These are phyloP conservation scores for Stegodyphus dumicola DNA, from an alignment of 1,140 invertebrate genomes.

Conservation along the genomic window DNA sequence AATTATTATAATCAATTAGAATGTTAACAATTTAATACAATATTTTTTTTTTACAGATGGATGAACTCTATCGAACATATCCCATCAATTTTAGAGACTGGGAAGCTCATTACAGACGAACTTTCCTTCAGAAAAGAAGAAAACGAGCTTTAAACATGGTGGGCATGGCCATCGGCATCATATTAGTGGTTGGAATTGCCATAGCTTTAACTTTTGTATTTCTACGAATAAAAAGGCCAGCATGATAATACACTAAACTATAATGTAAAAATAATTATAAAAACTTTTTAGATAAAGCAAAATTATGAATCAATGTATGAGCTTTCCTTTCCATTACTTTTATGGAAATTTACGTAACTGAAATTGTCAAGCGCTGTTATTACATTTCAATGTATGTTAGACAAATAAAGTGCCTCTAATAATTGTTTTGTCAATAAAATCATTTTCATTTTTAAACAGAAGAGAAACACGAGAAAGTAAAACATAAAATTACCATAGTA, in stretches of 20 bases:
- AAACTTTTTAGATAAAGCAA: no score
- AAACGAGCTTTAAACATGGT: slow-evolving; percentile 52
- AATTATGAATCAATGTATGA: no score
- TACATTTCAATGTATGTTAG: no score
- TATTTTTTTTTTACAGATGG: slow-evolving; percentile 28
- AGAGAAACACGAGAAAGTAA: no score
- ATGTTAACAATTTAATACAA: no score
- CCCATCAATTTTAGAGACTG: slow-evolving; percentile 54
- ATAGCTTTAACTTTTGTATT: slow-evolving; percentile 49
- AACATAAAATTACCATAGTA: no score
- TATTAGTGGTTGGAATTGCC: slow-evolving; percentile 48
- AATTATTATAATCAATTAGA: no score
- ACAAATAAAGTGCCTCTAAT: no score
- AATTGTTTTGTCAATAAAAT: no score
- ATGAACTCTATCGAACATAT: slow-evolving; percentile 51
- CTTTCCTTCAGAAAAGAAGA: slow-evolving; percentile 25
- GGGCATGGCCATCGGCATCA: slow-evolving; percentile 54
- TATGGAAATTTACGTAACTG: neutral
- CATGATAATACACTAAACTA: slow-evolving; percentile 17
- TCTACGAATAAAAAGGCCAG: slow-evolving; percentile 29
- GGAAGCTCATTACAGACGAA: slow-evolving; percentile 47
- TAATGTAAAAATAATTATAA: neutral
- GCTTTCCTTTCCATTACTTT: neutral
- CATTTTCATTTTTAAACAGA: no score
- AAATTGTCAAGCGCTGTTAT: neutral